Base-by-base conservation (phyloP, 2,888 invertebrate species). In the Serrognathus titanus region DNA sequence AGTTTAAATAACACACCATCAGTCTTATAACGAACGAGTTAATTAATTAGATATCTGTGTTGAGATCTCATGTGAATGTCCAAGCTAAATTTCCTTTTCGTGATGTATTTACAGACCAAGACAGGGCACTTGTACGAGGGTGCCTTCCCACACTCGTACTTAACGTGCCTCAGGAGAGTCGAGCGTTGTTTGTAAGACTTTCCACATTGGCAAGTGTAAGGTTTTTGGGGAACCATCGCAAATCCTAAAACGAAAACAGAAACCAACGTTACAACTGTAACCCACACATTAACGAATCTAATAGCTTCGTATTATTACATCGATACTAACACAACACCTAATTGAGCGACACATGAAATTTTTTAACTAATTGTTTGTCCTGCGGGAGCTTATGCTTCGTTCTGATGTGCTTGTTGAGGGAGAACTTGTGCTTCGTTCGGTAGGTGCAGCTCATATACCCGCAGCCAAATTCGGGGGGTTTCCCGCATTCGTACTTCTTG, bases 401-500 rank as follows among this genome's bases (percentile, higher is more conserved):
- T 47, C 49, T 46, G 12, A 50, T 50, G 51, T 58, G 58, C 4
- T 41, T 54, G 39, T 58, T 58, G n/a, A 58, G 40, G 36, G 50
- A 53, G 36, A 45, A 53, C 31, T 54, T 58, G 46, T 58, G 54
- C 20, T 59, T 61, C 9, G 61, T 57, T 38, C 53, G 59, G 20
- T 49, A 61, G n/a, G 24, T 43, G 37, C 58, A 58, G 10, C 39
- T 48, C 31, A 24, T 11, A 7, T 45, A 46, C 1, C 51, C 51
- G 35, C 58, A 58, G 40, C 49, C 43, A 11, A 58, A 41, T 48
- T 51, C 45, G 13, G 75, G 74, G 46, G 66, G 66, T 68, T 81
- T 80, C 49, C 83, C 83, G 64, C 84, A 83, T 67, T 83, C 82
- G 61, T 81, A 80, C 3, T 79, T 76, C 65, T 79, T 65, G 65